Evolutionary conservation across 1,140 invertebrate genomes (phyloP).

Genomic region (Dolichoris vasculosae): DNA sequence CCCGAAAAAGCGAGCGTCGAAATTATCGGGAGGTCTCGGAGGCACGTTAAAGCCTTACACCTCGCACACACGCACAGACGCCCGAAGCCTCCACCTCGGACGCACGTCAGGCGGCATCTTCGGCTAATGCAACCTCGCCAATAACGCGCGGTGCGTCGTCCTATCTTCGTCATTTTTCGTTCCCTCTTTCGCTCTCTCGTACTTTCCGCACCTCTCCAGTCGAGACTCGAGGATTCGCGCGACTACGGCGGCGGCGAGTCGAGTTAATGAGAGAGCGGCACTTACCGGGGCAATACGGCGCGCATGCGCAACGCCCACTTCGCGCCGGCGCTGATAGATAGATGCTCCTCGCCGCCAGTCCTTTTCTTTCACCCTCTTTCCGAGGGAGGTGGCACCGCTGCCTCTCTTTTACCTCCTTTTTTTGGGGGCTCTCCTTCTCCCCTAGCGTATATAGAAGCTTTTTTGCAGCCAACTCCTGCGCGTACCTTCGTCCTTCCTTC

Average conservation of each 20-base stretch:
- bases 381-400: conserved; percentile 5
- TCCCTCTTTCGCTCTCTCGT: neutral
- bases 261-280: conserved; percentile 75
- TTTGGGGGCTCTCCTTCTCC: conserved; percentile 38
- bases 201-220: conserved; percentile 52
- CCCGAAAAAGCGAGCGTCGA: neutral
- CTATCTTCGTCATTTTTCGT: neutral
- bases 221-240: conserved; percentile 56
- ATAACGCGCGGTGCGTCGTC: neutral
- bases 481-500: neutral
- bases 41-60: conserved; percentile 23
- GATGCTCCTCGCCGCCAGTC: conserved; percentile 67
- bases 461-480: conserved; percentile 19
- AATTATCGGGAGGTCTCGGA: conserved; percentile 35
- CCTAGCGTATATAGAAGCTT: neutral
- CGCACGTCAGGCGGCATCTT: conserved; percentile 21
- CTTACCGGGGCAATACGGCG: conserved; percentile 71
- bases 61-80: conserved; percentile 10
- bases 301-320: conserved; percentile 75
- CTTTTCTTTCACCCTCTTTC: conserved; percentile 31
- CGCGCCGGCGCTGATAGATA: conserved; percentile 76
- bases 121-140: conserved; percentile 30
- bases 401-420: neutral
- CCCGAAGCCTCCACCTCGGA: neutral
- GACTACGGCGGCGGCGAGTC: conserved; percentile 63